These are phyloP conservation scores for Microtus montanus DNA, from an alignment of 2,113 vertebrate genomes.

Conservation along the genomic window DNA sequence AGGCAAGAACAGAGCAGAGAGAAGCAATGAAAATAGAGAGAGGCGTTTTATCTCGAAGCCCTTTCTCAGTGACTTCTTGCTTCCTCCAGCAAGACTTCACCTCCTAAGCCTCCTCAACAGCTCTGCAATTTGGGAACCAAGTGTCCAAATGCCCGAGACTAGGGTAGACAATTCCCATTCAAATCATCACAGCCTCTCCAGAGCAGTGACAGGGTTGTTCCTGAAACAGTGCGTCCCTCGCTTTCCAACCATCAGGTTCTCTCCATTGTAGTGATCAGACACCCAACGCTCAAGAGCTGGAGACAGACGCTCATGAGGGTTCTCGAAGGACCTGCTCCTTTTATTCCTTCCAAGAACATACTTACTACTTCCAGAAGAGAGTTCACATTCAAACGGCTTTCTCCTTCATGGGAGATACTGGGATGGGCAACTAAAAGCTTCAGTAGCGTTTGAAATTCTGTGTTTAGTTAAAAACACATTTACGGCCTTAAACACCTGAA, in stretches of 20 bases:
- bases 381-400: not conserved
- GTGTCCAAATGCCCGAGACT: not conserved
- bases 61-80: not conserved
- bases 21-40: not conserved
- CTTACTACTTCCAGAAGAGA: constrained; percentile 19
- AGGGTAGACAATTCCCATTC: too few relatives aligned
- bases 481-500: constrained; percentile 42
- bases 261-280: not conserved
- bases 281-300: not conserved
- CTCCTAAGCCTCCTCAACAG: not conserved
- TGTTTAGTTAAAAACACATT: constrained; percentile 65
- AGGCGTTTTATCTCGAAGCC: not conserved
- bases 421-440: constrained; percentile 45
- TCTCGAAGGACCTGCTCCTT: not conserved
- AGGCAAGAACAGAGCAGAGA: not conserved
- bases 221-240: not conserved
- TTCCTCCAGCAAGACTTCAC: not conserved
- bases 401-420: constrained; percentile 43
- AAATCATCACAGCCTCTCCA: not conserved
- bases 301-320: not conserved
- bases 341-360: constrained; percentile 22
- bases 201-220: not conserved
- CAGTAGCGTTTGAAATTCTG: constrained; percentile 56
- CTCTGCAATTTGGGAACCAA: too few relatives aligned
- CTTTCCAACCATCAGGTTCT: not conserved